Base-by-base conservation (phyloP, 2,888 invertebrate species). In the Nudaria mundana region DNA sequence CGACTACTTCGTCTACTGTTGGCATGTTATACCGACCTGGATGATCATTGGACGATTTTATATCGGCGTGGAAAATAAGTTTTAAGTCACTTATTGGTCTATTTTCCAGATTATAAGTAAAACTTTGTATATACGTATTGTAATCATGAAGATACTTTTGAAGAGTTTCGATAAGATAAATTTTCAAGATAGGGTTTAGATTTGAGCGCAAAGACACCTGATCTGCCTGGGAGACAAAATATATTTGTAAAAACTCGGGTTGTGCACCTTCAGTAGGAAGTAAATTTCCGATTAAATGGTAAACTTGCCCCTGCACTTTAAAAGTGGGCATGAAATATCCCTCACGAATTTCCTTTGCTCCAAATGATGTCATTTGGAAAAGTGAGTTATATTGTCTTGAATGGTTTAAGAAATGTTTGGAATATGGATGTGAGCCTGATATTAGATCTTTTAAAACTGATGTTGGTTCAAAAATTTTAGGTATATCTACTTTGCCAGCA, bases 401-500 rank as follows among this genome's bases (percentile, higher is more conserved):
- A 20, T 20, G 2, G 8, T 20, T 20, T 8, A 20, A 20, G 20
- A 20, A 20, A 2, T 20, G 20, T 5, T 20, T 20, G 5, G 20
- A 20, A 8, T 5, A 5, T 3, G 20, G 20, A 20, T 20, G 20
- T 5, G 20, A 3, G 20, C 20, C 20, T 20, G 6, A 20, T 20
- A 20, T 20, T 20, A 20, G 2, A 7, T 20, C 20, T 20, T 20
- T 20, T 5, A 20, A 20, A 20, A 20, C 3, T 20, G 20, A 5
- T 20, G 20, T 5, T 20, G 3, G 20, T 20, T 20, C 20, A 8
- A 8, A 5, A 3, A 20, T 20, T 5, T 3, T 20, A 30, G 40
- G 42, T 26, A 52, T 37, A 43, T 37, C 38, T 24, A 53, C 46
- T 48, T 55, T 49, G 11, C 51, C 51, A 20, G 40, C 38, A 46